A percentile compares a stretch with the other conserved stretches of the same genome.
phyloP scores from a whole-genome alignment of 2,113 vertebrate species.

The Petrocephalus microphthalmus region DNA sequence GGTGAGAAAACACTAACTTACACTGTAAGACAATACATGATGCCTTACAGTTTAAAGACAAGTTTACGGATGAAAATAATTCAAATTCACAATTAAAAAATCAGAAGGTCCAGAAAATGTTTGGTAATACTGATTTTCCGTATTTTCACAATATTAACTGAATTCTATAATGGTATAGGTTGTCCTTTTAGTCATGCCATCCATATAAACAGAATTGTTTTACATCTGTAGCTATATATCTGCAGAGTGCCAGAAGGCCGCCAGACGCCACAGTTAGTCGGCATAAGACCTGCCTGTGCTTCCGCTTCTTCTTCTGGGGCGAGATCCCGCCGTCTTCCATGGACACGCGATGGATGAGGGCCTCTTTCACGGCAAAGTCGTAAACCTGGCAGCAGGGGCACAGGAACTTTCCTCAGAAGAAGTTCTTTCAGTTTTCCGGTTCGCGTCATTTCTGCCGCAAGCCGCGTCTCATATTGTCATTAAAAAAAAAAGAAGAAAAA shows the following conservation, averaged over 20 bases:
- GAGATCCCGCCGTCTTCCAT: slow-evolving; percentile 80
- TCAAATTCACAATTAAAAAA: background rate
- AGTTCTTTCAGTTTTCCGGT: background rate
- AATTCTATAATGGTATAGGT: background rate
- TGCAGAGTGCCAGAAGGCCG: background rate
- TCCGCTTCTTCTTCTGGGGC: slow-evolving; percentile 94
- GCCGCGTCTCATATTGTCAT: background rate
- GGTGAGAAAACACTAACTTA: background rate
- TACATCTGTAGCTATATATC: background rate
- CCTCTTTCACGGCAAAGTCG: slow-evolving; percentile 90
- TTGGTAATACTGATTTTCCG: background rate
- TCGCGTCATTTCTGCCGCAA: background rate
- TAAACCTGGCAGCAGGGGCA: slow-evolving; percentile 70
- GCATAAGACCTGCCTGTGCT: slow-evolving; percentile 72
- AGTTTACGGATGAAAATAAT: background rate
- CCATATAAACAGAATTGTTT: background rate
- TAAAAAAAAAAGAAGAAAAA: background rate
- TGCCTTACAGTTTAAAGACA: background rate
- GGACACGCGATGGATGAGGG: slow-evolving; percentile 80
- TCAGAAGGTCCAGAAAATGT: background rate
- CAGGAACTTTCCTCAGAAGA: background rate
- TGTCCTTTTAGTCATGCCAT: background rate
- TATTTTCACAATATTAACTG: background rate
- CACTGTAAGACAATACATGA: background rate
- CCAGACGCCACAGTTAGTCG: background rate